Evolutionary conservation across 2,797 vertebrate species (phyloP), one percentile per base, ranked within the genome.

Genomic region (Arnoldichthys spilopterus): DNA sequence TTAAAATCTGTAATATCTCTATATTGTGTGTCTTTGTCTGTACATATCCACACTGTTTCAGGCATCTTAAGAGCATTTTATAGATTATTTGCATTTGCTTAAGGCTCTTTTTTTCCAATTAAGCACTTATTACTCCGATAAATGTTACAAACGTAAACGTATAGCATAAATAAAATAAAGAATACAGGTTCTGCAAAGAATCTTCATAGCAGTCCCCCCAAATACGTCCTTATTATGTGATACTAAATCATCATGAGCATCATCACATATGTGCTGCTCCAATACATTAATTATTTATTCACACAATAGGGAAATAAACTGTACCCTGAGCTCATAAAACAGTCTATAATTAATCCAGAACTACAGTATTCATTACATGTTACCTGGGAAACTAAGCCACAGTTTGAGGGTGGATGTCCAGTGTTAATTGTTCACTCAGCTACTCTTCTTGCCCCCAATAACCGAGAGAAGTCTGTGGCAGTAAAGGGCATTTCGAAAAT

Each of bases 201-300:
- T 8, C 37, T 40, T 40, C 37, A 40, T 8, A 40, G 37, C 37
- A 40, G 37, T 11, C 43, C 13, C 15, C 13, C 13, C 12, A 63
- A 34, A 6, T 30, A 32, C 30, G 18, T 24, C 34, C 62, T 12
- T 11, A 64, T 22, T 22, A 64, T 11, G 34, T 40, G 34, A 43
- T 22, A n/a, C 2, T 40, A 34, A 37, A 20, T 2, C 30, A 37
- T 9, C 9, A n/a, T 53, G 2, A 37, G 11, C 16, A 13, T 70
- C 53, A 51, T 3, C 8, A 34, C 47, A 22, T 64, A 0, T 40
- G n/a, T 54, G 30, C 18, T 56, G 6, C 11, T 24, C 53, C 13
- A 22, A 12, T 15, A n/a, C 11, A 54, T 72, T n/a, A 56, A 56
- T 72, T 20, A 70, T 70, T 53, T 47, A 70, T n/a, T 32, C 11